These are phyloP conservation scores for Rachycentron canadum DNA, from an alignment of 2,797 vertebrate species.

Conservation along the genomic window DNA sequence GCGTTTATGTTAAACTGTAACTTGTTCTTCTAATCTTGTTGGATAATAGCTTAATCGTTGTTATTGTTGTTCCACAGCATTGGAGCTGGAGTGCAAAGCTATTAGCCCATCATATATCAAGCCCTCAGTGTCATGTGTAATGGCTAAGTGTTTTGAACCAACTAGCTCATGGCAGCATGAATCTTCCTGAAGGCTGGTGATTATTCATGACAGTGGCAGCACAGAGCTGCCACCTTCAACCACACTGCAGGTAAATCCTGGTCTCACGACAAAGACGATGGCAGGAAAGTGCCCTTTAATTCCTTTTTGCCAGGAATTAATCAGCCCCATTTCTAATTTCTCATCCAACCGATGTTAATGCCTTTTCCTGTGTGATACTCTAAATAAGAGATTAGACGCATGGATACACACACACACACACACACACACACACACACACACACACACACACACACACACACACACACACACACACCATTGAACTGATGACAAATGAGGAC, in stretches of 20 bases:
- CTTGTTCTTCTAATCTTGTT: constrained; percentile 50
- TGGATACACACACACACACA: not conserved
- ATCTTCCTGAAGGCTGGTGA: constrained; percentile 74
- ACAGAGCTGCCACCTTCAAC: constrained; percentile 74
- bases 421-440: constrained; percentile 10
- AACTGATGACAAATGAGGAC: constrained; percentile 63
- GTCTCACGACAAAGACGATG: constrained; percentile 54
- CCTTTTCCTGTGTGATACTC: constrained; percentile 55
- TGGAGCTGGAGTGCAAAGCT: constrained; percentile 39
- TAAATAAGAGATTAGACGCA: constrained; percentile 62
- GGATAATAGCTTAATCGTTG: constrained; percentile 52
- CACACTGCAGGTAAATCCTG: constrained; percentile 67
- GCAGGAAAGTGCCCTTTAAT: constrained; percentile 64
- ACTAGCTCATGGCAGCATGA: constrained; percentile 65
- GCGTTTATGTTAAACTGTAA: constrained; percentile 28
- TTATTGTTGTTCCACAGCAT: constrained; percentile 52
- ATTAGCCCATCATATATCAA: constrained; percentile 69
- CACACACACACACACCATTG: constrained; percentile 2
- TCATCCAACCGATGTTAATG: constrained; percentile 53
- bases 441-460: constrained; percentile 19
- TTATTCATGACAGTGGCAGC: constrained; percentile 77
- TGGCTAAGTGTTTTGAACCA: constrained; percentile 75
- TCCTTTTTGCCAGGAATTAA: constrained; percentile 68
- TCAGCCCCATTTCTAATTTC: constrained; percentile 69
- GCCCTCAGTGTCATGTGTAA: constrained; percentile 63